These are phyloP conservation scores for Tenthredo distinguenda DNA, from an alignment of 2,888 invertebrate genomes.

Conservation along the genomic window DNA sequence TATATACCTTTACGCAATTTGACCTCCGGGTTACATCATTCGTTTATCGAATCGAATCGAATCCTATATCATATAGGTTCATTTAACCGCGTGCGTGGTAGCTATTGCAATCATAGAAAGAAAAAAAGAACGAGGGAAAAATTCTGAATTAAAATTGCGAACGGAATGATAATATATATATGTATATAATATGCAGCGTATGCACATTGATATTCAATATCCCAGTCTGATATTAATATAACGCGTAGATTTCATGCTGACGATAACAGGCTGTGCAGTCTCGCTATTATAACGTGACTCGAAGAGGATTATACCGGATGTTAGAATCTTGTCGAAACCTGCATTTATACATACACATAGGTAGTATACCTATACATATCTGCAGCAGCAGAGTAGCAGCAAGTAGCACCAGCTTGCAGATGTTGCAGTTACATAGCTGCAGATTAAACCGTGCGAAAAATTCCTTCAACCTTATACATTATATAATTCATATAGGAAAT, in stretches of 20 bases:
- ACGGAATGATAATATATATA: too few species aligned
- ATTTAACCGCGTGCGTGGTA: background rate
- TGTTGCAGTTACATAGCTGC: background rate
- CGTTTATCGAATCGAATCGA: background rate
- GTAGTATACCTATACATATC: background rate
- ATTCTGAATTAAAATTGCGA: background rate
- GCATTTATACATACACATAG: background rate
- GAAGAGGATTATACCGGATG: background rate
- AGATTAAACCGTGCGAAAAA: background rate
- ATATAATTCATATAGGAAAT: background rate
- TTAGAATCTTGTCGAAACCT: conserved; percentile 19
- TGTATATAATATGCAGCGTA: too few species aligned
- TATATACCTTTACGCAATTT: conserved; percentile 43
- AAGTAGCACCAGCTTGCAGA: background rate
- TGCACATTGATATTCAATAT: background rate
- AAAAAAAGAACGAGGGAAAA: background rate
- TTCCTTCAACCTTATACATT: background rate
- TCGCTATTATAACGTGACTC: background rate
- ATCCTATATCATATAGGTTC: background rate
- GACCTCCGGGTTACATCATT: conserved; percentile 47
- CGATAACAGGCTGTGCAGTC: background rate
- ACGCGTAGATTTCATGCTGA: background rate
- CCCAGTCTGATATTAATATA: background rate
- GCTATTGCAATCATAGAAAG: background rate
- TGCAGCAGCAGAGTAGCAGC: background rate